Base-by-base conservation (phyloP, 2,113 vertebrate species). In the Amphilophus citrinellus region DNA sequence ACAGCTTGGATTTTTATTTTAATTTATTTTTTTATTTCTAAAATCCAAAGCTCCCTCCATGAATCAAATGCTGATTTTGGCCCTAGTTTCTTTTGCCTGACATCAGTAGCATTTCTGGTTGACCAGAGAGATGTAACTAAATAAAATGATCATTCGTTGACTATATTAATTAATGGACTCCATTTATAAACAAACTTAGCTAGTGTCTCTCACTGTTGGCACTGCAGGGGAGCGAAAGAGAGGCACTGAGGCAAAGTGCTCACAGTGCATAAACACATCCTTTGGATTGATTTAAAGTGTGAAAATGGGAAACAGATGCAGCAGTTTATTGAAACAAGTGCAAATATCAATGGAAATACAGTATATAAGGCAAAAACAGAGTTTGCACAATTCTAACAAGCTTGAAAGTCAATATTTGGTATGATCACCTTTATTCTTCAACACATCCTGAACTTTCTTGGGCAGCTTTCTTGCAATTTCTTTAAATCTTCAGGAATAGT, bases 351-450 rank as follows among this genome's bases (percentile, higher is more conserved):
- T 35, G 35, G 6, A 35, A 35, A 35, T 7, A 35, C 35, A 35
- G 35, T 35, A 35, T 35, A 35, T 35, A 35, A 35, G 35, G 35
- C 35, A 35, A 35, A 35, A 35, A 35, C 35, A 30, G 4, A 30
- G 3, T 30, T 30, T 30, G 3, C 30, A 30, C 30, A 7, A 35
- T 35, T 35, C 35, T 35, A 35, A 35, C 6, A 35, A 35, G 35
- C 35, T 65, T 65, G 37, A 42, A 65, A 65, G 62, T 65, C 37
- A 65, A 24, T 42, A 42, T 66, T 66, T 42, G 37, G 62, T 44
- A 66, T 17, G 39, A 66, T 15, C 37, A 66, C 0, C 0, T 44
- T 66, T 42, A 11, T 7, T 2, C 37, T 44, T 37, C 63, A 66
- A 44, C 13, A 5, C 63, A 35, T 35, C 35, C 6, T 35, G 35